These are phyloP conservation scores for Mesodorylaimus sp. DNA, from an alignment of 2,888 invertebrate species.

Conservation along the genomic window DNA sequence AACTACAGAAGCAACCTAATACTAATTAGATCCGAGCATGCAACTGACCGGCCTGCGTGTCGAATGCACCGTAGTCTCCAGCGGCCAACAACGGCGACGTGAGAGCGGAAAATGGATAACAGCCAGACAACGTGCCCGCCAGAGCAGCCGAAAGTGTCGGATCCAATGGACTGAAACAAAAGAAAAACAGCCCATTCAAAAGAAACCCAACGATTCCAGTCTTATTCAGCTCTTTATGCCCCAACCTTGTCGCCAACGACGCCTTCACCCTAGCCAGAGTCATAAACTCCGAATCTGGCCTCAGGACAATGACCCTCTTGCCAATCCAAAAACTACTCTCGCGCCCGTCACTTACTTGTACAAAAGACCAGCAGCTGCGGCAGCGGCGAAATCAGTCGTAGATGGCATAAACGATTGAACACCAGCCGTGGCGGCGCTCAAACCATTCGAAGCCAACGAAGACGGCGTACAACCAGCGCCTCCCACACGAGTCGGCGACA, in stretches of 20 bases:
- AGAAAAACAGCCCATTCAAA: not conserved
- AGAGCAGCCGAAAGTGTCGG: not conserved
- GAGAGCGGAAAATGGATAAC: not conserved
- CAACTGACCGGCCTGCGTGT: constrained; percentile 9
- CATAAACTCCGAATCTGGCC: too few species aligned
- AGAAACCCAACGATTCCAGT: too few species aligned
- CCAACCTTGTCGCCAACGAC: too few species aligned
- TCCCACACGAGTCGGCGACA: constrained; percentile 8
- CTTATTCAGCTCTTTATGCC: too few species aligned
- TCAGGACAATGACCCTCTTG: too few species aligned
- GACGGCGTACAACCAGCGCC: not conserved
- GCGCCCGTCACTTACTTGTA: not conserved
- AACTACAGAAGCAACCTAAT: too few species aligned
- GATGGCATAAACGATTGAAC: not conserved
- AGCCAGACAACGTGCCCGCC: not conserved
- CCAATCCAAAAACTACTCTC: too few species aligned
- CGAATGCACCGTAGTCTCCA: constrained; percentile 7
- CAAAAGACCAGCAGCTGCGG: constrained; percentile 2
- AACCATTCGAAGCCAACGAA: not conserved
- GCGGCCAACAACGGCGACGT: constrained; percentile 5
- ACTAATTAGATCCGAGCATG: not conserved
- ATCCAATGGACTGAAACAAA: not conserved
- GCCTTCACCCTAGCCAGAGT: too few species aligned
- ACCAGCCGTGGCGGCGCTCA: not conserved
- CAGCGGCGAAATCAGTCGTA: not conserved